Evolutionary conservation across 2,797 vertebrate species (phyloP), one percentile per base, ranked within the genome.

Genomic region (Jordanella pulchra): DNA sequence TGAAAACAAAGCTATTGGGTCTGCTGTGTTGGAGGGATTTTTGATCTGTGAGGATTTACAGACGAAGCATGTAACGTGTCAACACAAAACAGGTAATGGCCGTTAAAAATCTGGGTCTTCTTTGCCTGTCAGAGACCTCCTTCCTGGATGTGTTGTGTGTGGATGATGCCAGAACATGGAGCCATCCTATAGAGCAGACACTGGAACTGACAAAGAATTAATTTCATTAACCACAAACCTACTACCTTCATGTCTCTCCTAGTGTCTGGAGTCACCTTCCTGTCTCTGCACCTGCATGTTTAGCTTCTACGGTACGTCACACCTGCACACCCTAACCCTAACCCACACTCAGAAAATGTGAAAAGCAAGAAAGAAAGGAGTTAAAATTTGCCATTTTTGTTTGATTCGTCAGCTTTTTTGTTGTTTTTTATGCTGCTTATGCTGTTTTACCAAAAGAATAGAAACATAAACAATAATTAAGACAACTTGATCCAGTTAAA

Each of bases 101-200:
- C 90, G 93, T 93, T 94, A 93, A 88, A 92, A 92, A 78, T 25
- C 17, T 27, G 25, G 48, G 47, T 44, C 74, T 51, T 35, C 68
- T 78, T 75, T 45, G 82, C 74, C 88, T 92, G 91, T 93, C 92
- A 91, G 70, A 65, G 50, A 71, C 32, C 64, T 81, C 53, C 50
- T 67, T 55, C 70, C 47, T 54, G 72, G 21, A 65, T 61, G 64
- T 78, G 61, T 15, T 60, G 76, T 65, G 51, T 28, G 63, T 60
- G 11, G 63, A 53, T 71, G 80, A 61, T 28, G 65, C 15, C 45
- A 35, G 50, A n/a, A 77, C 3, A 3, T 30, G 42, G 70, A 74
- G 72, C 67, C 73, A 55, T 72, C 55, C 39, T 55, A 47, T 44
- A 56, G 3, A 32, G 73, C 67, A 80, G 77, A 51, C 53, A 75